Base-by-base conservation (phyloP, 2,797 vertebrate species). In the Thunnus albacares region DNA sequence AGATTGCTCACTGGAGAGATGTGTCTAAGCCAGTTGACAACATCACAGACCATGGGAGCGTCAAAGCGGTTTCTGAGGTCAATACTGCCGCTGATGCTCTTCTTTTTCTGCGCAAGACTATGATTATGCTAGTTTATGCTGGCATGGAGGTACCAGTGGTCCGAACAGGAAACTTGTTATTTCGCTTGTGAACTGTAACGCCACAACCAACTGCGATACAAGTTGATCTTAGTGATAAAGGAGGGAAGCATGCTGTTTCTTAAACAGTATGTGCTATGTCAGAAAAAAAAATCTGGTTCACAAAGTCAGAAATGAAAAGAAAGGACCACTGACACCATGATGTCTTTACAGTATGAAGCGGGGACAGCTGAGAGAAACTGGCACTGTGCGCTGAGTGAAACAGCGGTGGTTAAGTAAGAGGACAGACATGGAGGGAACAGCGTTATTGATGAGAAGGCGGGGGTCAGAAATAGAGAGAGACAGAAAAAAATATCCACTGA, bases 31-130 rank as follows among this genome's bases (percentile, higher is more conserved):
- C 62, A 7, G 49, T 35, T 33, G 59, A 26, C 7, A 30, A 49
- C 26, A 45, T 58, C 26, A 68, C 58, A 71, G 30, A 35, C 6
- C 24, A 51, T 3, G 52, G 71, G 17, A 45, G 26, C 11, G 9
- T 74, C 71, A 58, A 65, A 74, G 49, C 30, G 24, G 28, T 59
- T 86, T 62, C 47, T 20, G 62, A 70, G 74, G 55, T 80, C 59
- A 61, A 2, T 10, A 10, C 45, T 35, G 67, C 59, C 47, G 30
- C 38, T 56, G 33, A 55, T 71, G 63, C 53, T 69, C 30, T 35
- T 75, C 17, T 47, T 47, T 58, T 38, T 47, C 53, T 56, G 38
- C 43, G 49, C 38, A 38, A 67, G 26, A 57, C 30, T 77, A 57
- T 49, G 52, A n/a, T 59, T 56, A 28, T 63, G 24, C 22, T 26